These are phyloP conservation scores for Mormyrus lacerda DNA, from an alignment of 2,113 vertebrate genomes.

Conservation along the genomic window DNA sequence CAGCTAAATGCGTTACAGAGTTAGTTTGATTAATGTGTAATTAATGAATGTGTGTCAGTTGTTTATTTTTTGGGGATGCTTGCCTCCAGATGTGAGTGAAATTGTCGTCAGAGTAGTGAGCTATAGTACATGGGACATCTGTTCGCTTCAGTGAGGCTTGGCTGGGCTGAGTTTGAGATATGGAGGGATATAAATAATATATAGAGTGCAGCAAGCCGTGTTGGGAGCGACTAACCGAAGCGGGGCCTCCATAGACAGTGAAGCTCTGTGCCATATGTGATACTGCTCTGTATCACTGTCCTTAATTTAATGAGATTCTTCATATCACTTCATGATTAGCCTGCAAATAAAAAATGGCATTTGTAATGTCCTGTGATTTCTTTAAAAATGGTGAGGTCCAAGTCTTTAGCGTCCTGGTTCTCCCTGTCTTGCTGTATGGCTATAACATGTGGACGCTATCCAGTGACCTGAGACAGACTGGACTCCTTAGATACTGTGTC, in stretches of 20 bases:
- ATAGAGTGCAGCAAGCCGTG: not conserved
- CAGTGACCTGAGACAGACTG: not conserved
- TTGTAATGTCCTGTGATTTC: not conserved
- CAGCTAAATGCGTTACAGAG: not conserved
- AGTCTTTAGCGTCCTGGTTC: not conserved
- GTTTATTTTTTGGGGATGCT: not conserved
- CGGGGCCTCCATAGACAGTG: not conserved
- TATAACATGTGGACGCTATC: not conserved
- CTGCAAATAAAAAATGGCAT: not conserved
- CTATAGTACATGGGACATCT: not conserved
- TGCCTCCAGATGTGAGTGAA: not conserved
- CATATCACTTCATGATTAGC: not conserved
- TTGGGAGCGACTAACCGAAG: not conserved
- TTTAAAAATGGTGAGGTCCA: not conserved
- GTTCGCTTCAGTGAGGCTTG: not conserved
- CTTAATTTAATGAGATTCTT: not conserved
- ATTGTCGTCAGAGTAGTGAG: not conserved
- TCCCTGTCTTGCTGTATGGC: not conserved
- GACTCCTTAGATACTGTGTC: not conserved
- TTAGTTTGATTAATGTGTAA: not conserved
- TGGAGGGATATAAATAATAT: conserved; percentile 1
- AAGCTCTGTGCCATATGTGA: not conserved
- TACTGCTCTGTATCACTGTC: not conserved
- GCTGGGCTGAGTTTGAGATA: not conserved
- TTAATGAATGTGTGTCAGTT: not conserved